A percentile compares a stretch with the other conserved stretches of the same genome.
These are phyloP conservation scores for Oreocharis arfaki DNA, from an alignment of 2,113 vertebrate genomes.

Conservation along the genomic window DNA sequence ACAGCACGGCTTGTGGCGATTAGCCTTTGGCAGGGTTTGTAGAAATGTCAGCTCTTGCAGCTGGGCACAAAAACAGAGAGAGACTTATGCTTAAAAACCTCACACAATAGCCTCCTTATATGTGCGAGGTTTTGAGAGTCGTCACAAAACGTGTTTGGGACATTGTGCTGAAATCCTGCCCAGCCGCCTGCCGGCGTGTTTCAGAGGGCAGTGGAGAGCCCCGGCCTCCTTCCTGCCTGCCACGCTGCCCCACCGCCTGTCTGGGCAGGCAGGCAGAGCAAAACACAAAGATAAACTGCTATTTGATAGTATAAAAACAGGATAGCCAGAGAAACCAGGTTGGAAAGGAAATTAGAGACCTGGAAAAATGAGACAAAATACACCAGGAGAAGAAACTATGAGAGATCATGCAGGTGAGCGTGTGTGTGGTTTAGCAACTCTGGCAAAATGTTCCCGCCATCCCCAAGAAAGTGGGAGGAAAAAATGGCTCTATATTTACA, in stretches of 20 bases:
- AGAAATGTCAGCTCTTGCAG: not conserved
- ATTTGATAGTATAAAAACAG: not conserved
- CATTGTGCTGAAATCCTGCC: not conserved
- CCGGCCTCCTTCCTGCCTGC: too few relatives aligned
- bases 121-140: not conserved
- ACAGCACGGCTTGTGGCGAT: rapidly evolving
- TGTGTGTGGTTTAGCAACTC: not conserved
- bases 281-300: not conserved
- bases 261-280: not conserved
- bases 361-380: not conserved
- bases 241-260: rapidly evolving
- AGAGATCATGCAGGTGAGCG: rapidly evolving
- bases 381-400: not conserved
- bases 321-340: not conserved
- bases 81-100: not conserved
- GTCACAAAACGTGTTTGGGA: not conserved
- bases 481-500: not conserved
- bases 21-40: not conserved
- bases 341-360: not conserved
- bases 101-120: rapidly evolving
- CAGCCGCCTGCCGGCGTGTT: rapidly evolving
- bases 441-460: not conserved
- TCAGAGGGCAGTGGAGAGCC: not conserved
- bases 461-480: not conserved
- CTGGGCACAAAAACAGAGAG: not conserved